Evolutionary conservation across 1,140 invertebrate genomes (phyloP), one percentile per base, ranked within the genome.

Genomic region (Brachionus manjavacas): DNA sequence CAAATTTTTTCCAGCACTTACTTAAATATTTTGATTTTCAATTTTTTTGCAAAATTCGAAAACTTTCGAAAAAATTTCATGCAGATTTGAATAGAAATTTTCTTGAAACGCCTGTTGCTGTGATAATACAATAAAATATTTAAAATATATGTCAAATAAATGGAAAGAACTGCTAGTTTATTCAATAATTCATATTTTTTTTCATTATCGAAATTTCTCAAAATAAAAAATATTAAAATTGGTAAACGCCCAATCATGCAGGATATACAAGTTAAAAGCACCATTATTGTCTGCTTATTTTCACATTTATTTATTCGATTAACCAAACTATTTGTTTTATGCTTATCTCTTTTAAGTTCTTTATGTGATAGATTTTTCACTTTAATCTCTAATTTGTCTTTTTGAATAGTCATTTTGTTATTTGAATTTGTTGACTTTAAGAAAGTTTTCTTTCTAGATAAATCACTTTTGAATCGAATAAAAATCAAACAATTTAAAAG

Each of bases 171-270:
- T n/a, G 66, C 66, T 1, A 68, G 2, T 6, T 68, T 68, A 8
- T 28, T 39, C 0, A 39, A 39, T 12, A 31, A 11, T 39, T 68
- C 3, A 68, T 68, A 68, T 31, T 68, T 68, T 1, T 68, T n/a
- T 28, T 68, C 31, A n/a, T 68, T 68, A 68, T 68, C 66, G 11
- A 68, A 39, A 31, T 68, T 68, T 31, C 66, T 68, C n/a, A 68
- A 16, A 1, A 68, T n/a, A 68, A 31, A 68, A 68, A 31, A 68
- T 68, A 68, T 16, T 12, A 68, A 68, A 7, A 68, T 68, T 31
- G 66, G 66, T 68, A 68, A 1, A 31, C 66, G 11, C 12, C 66
- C 66, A n/a, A 39, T 16, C 25, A 68, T 35, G 25, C 66, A 35
- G 11, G 25, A 68, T 3, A 12, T n/a, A 28, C 66, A 68, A 23